Percentiles rank a stretch among this genome's conserved stretches.
These are phyloP conservation scores for Pinctada fucata DNA, from an alignment of 2,888 invertebrate genomes.

Conservation along the genomic window DNA sequence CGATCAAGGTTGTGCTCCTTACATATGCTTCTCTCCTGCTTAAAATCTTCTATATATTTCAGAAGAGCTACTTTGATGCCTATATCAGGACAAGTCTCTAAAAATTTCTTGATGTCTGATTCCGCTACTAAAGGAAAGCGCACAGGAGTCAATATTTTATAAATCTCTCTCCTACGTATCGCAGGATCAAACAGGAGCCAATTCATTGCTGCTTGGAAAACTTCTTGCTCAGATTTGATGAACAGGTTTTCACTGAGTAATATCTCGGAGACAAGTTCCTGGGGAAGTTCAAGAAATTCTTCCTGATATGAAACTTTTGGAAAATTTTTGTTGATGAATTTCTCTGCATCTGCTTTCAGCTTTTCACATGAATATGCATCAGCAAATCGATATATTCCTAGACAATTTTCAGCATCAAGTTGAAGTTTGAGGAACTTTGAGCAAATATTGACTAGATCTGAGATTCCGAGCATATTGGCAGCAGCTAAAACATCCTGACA, in stretches of 20 bases:
- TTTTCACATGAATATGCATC: slow-evolving; percentile 90
- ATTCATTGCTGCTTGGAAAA: slow-evolving; percentile 84
- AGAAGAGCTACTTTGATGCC: slow-evolving; percentile 87
- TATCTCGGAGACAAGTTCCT: slow-evolving; percentile 86
- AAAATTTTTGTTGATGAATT: slow-evolving; percentile 91
- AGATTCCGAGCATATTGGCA: slow-evolving; percentile 93
- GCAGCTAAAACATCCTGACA: slow-evolving; percentile 93
- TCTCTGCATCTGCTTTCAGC: slow-evolving; percentile 86
- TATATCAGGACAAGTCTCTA: slow-evolving; percentile 89
- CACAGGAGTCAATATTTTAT: slow-evolving; percentile 89
- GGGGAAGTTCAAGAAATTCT: slow-evolving; percentile 90
- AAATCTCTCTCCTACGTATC: slow-evolving; percentile 88
- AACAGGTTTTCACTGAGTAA: slow-evolving; percentile 90
- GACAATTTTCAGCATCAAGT: slow-evolving; percentile 90
- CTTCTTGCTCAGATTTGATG: slow-evolving; percentile 93
- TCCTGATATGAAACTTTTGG: slow-evolving; percentile 88
- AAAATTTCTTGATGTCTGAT: slow-evolving; percentile 80
- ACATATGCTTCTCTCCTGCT: slow-evolving; percentile 47
- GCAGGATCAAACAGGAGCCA: slow-evolving; percentile 91
- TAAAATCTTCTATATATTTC: slow-evolving; percentile 67
- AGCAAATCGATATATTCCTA: slow-evolving; percentile 85
- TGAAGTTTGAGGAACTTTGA: slow-evolving; percentile 90
- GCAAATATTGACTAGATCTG: slow-evolving; percentile 89
- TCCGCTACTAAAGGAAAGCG: slow-evolving; percentile 88
- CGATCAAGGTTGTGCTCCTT: slow-evolving; percentile 32